Evolutionary conservation across 2,888 invertebrate species (phyloP).

Genomic region (Eupithecia insigniata): DNA sequence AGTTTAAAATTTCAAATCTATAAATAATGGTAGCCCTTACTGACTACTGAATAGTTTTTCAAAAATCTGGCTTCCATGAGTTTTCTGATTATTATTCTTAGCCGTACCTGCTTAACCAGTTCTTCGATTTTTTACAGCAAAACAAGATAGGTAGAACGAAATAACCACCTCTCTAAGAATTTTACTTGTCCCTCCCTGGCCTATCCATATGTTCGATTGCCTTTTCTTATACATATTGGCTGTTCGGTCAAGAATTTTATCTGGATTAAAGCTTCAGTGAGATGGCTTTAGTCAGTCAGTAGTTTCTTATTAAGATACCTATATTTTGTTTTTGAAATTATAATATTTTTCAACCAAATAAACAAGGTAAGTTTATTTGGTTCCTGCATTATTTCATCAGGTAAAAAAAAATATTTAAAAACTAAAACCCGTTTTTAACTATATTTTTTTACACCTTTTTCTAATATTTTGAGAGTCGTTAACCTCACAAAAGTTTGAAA

Average conservation of each 20-base stretch:
- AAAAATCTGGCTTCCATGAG: not conserved
- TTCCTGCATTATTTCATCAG: too few species aligned
- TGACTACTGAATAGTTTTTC: constrained; percentile 50
- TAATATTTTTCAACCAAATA: too few species aligned
- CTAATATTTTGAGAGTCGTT: too few species aligned
- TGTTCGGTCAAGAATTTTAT: constrained; percentile 64
- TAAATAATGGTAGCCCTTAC: constrained; percentile 39
- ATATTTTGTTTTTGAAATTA: too few species aligned
- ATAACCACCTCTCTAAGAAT: too few species aligned
- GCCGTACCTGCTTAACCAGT: not conserved
- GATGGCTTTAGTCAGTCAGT: not conserved
- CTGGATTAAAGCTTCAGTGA: not conserved
- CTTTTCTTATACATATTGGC: not conserved
- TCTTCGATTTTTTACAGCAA: constrained; percentile 31
- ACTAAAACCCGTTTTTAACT: too few species aligned
- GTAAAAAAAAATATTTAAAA: too few species aligned
- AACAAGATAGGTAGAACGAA: constrained; percentile 25
- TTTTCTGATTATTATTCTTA: not conserved
- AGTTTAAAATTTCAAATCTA: constrained; percentile 55
- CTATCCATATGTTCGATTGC: not conserved
- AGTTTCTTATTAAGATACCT: too few species aligned
- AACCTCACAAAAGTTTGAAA: too few species aligned
- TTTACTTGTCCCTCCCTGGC: too few species aligned
- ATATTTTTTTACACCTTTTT: too few species aligned
- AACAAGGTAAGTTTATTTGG: too few species aligned